Evolutionary conservation across 2,797 vertebrate species (phyloP), one percentile per base, ranked within the genome.

Genomic region (Pseudochirops corinnae): DNA sequence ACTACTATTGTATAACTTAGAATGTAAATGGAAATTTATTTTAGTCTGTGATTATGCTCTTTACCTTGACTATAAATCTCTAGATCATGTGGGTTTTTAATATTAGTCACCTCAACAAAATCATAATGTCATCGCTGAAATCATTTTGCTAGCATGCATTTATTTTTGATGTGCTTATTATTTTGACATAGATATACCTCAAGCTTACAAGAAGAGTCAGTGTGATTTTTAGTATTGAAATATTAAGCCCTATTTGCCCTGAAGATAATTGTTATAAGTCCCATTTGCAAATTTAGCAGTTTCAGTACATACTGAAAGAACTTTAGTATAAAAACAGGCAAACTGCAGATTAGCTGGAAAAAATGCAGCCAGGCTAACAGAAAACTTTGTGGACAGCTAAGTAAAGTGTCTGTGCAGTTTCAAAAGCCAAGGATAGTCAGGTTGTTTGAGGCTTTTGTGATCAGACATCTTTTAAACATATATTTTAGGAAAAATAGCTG

Each of bases 151-250:
- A 46, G 39, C 74, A 87, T 87, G 74, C 74, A 87, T 87, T 87
- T 87, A 87, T 87, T 87, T 87, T 87, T 46, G 74, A 87, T 87
- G 74, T 87, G 39, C 39, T 87, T 87, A 26, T 87, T 87, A 87
- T 87, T 87, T 87, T 87, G 74, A 46, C 7, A 50, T 87, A 87
- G 74, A 46, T 46, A 87, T 26, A 87, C 74, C 39, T 87, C 74
- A 87, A 12, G 21, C 39, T 87, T 39, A 39, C 74, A 87, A 46
- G 74, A 46, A 87, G 91, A 90, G 24, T 92, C 91, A 92, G 52
- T 74, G 56, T 96, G n/a, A 92, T 94, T 97, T 97, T 92, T 95
- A 92, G 93, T 96, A 87, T 94, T 95, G 93, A 87, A 93, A 57
- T 95, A 93, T 31, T 67, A 24, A 95, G 13, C 31, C 31, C 94